phyloP scores from a whole-genome alignment of 2,888 invertebrate genomes.

The Ornithoptera alexandrae region DNA sequence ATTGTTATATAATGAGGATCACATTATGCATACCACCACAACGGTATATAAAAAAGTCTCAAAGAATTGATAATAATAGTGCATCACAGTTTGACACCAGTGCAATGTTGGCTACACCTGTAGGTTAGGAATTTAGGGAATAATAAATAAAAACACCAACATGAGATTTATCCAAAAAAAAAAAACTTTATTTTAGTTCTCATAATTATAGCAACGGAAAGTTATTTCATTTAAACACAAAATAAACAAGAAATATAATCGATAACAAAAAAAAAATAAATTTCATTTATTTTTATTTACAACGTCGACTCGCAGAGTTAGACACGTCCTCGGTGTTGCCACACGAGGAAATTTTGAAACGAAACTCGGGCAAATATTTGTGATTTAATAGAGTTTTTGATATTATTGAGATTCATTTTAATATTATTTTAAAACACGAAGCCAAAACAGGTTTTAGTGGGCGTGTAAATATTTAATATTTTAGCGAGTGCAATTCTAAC shows the following conservation, averaged over 20 bases:
- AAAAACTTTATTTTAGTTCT: constrained; percentile 69
- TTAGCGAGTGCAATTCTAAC: constrained; percentile 24
- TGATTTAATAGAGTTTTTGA: background rate
- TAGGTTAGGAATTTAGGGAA: background rate
- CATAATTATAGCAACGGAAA: constrained; percentile 68
- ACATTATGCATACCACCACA: too few relatives aligned
- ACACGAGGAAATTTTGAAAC: background rate
- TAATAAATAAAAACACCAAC: constrained; percentile 10
- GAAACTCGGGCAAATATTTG: background rate
- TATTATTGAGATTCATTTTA: constrained; percentile 12
- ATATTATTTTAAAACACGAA: background rate
- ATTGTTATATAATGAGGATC: too few relatives aligned
- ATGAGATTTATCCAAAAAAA: constrained; percentile 58
- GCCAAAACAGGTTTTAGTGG: background rate
- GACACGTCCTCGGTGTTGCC: constrained; percentile 13
- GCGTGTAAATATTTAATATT: background rate
- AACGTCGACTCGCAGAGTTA: constrained; percentile 39
- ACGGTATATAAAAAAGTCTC: too few relatives aligned
- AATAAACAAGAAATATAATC: constrained; percentile 66
- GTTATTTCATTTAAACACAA: constrained; percentile 62
- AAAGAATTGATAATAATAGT: background rate
- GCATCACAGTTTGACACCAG: background rate
- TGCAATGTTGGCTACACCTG: background rate
- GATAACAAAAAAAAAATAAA: constrained; percentile 69
- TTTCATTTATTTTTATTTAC: constrained; percentile 61